Conservation (phyloP, 2,888 invertebrate species). For the Dolichomitus sp. region DNA sequence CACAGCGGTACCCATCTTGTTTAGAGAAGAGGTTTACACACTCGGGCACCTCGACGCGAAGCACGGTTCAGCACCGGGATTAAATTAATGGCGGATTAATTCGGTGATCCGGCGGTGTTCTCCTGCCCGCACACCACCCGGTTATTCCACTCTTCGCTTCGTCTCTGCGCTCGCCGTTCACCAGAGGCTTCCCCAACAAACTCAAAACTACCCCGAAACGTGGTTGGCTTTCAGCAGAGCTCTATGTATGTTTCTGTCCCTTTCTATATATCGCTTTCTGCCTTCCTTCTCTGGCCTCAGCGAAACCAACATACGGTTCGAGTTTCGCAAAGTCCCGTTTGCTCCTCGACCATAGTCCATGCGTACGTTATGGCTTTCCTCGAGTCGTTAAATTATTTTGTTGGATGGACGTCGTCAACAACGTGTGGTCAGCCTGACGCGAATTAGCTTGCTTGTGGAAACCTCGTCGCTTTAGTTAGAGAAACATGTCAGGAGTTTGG, state of each 20-base stretch:
- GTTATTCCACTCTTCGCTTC: conserved; percentile 53
- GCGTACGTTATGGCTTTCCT: conserved; percentile 57
- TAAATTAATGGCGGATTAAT: conserved; percentile 85
- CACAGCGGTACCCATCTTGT: conserved; percentile 77
- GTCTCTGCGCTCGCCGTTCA: not conserved
- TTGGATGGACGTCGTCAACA: conserved; percentile 31
- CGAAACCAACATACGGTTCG: conserved; percentile 48
- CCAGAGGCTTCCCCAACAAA: conserved; percentile 27
- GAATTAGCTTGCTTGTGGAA: not conserved
- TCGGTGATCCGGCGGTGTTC: conserved; percentile 82
- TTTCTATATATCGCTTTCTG: conserved; percentile 14
- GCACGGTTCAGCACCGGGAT: conserved; percentile 64
- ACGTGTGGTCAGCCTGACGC: conserved; percentile 48
- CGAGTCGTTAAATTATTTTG: conserved; percentile 64
- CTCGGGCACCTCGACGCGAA: conserved; percentile 78
- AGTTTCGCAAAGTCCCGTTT: conserved; percentile 62
- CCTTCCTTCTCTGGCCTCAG: conserved; percentile 38
- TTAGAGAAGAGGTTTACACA: conserved; percentile 84
- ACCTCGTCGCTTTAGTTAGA: not conserved
- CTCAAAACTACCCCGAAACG: conserved; percentile 62
- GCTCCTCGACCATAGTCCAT: conserved; percentile 13
- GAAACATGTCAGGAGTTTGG: conserved; percentile 14
- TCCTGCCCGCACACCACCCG: conserved; percentile 63
- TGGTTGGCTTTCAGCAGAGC: conserved; percentile 49
- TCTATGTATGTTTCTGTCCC: conserved; percentile 20